Base-by-base conservation (phyloP, 2,888 invertebrate species). In the Cataglyphis rosenhaueri region DNA sequence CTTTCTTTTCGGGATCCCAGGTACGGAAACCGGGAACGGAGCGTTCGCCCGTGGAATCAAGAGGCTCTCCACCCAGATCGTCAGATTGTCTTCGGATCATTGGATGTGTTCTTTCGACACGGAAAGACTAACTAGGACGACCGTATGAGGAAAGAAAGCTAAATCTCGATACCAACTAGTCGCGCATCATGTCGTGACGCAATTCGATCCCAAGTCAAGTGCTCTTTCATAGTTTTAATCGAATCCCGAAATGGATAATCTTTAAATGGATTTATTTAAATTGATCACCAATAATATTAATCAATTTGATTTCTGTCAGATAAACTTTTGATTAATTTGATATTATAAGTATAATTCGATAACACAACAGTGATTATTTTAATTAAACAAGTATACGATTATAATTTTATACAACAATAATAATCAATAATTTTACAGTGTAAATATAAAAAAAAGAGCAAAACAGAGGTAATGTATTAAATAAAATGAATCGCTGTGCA, bases 41-140 rank as follows among this genome's bases (percentile, higher is more conserved):
- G 61, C 66, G 15, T n/a, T 48, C 74, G 81, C 85, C 82, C 81
- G 82, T 35, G 82, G 83, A 86, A 87, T 88, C 87, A 87, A 86
- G 85, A 89, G 87, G 83, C 74, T 57, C 81, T 65, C 57, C 29
- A 32, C 64, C 57, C 21, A 38, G 61, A 57, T 83, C 83, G 83
- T 79, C 59, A 52, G 66, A 81, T 82, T 55, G 52, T 82, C 59
- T 38, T 52, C 52, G 65, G 79, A 57, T 61, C 70, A 75, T 68
- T 68, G 35, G 35, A 66, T 59, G 32, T 68, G 38, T 21, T 66
- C 64, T 32, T 44, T 35, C 59, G 74, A 41, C 44, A 44, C 44
- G 78, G 70, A 78, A 57, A 78, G 44, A 25, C 44, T 59, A 71
- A 78, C 78, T 32, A 44, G 21, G 21, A 71, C 44, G 52, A 41